Evolutionary conservation across 2,888 invertebrate species (phyloP), one percentile per base, ranked within the genome.

Genomic region (Drosophila emarginata): DNA sequence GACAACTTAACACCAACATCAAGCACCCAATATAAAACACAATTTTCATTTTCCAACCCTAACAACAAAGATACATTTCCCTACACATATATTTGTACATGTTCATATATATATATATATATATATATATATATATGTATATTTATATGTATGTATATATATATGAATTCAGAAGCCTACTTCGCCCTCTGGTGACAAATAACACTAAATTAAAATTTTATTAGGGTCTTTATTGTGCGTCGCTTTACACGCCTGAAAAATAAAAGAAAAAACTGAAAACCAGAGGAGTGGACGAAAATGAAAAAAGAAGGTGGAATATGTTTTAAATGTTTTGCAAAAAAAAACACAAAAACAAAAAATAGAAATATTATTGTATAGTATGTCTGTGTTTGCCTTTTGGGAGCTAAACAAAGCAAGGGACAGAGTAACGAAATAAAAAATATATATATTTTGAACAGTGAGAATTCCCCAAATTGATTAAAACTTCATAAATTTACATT

Each of bases 401-500:
- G 54, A 12, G 7, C 36, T 36, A 54, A 36, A 28, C 54, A 54
- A 54, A 15, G 7, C 32, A 54, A 15, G 56, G 23, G 66, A 40
- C 60, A 36, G n/a, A 21, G 39, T 54, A 45, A 45, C 12, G 1
- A 21, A 53, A 23, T 65, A 64, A 52, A 36, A 12, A 37, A 32
- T 32, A 32, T 32, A 32, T 32, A 32, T 32, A 32, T 65, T 72
- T 72, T 64, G 51, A 69, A 64, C 64, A 72, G 72, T 69, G 68
- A 66, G 83, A 76, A 86, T 80, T 86, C 84, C 86, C 86, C 84
- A 85, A 85, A 86, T 85, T 85, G 85, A 85, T 85, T 85, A 85
- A 85, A 85, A 85, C 84, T 85, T 85, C 86, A 85, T 85, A 85
- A 85, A 85, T 86, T 85, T 82, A 80, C 85, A 85, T 86, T 84